These are phyloP conservation scores for Gouania willdenowi DNA, from an alignment of 2,797 vertebrate species.

Conservation along the genomic window DNA sequence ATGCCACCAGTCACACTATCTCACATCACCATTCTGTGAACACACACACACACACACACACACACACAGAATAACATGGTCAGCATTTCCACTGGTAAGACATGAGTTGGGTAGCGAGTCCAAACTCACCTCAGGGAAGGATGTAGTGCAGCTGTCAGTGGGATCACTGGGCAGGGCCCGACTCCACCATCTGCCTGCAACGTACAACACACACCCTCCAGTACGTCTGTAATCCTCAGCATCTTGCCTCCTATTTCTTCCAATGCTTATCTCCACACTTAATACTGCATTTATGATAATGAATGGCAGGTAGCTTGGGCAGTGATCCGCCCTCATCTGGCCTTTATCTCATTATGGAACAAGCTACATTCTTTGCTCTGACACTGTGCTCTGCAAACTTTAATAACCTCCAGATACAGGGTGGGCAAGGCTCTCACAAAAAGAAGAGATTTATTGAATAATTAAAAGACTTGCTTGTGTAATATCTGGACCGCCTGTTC, in stretches of 20 bases:
- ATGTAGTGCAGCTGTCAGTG: constrained; percentile 66
- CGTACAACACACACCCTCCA: constrained; percentile 49
- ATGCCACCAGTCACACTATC: constrained; percentile 66
- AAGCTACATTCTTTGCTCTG: constrained; percentile 55
- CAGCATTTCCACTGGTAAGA: constrained; percentile 52
- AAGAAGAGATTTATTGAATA: constrained; percentile 19
- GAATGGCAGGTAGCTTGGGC: constrained; percentile 65
- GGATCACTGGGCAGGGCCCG: constrained; percentile 37
- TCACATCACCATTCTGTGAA: constrained; percentile 41
- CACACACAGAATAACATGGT: constrained; percentile 29
- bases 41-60: constrained; percentile 9
- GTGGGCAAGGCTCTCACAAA: constrained; percentile 39
- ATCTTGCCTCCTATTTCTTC: constrained; percentile 61
- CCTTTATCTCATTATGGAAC: constrained; percentile 64
- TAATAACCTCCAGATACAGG: constrained; percentile 47
- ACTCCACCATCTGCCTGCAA: constrained; percentile 52
- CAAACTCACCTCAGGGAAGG: constrained; percentile 47
- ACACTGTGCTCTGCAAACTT: constrained; percentile 23
- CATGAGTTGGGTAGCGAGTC: constrained; percentile 34
- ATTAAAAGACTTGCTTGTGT: constrained; percentile 29
- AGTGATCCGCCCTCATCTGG: constrained; percentile 46
- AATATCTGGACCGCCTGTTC: constrained; percentile 7
- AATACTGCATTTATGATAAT: constrained; percentile 73
- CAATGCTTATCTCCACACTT: constrained; percentile 72
- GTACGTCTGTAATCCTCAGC: constrained; percentile 53